phyloP scores from a whole-genome alignment of 2,888 invertebrate genomes.

The Heteromyza rotundicornis region DNA sequence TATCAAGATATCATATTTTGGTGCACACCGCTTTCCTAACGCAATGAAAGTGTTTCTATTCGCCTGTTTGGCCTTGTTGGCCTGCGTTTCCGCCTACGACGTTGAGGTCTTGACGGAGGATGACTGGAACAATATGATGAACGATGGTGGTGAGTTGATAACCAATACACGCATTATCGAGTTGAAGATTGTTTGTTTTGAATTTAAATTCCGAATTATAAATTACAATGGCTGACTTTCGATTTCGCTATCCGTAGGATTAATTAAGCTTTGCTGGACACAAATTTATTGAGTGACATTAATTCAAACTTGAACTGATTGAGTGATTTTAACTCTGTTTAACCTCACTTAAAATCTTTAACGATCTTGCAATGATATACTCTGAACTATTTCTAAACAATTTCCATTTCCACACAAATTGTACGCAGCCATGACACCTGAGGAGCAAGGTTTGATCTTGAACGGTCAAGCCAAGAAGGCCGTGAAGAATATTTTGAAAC shows the following conservation, averaged over 20 bases:
- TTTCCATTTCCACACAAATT: neutral
- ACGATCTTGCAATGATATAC: too few species aligned
- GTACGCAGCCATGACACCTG: constrained; percentile 37
- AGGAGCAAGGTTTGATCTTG: constrained; percentile 44
- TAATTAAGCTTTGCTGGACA: too few species aligned
- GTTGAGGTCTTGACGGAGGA: constrained; percentile 40
- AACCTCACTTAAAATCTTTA: neutral
- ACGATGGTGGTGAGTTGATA: constrained; percentile 40
- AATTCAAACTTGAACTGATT: neutral
- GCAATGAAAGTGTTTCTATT: constrained; percentile 38
- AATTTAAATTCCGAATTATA: too few species aligned
- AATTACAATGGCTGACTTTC: too few species aligned
- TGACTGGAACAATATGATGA: constrained; percentile 40
- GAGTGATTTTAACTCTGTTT: neutral
- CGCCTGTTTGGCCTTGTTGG: constrained; percentile 42
- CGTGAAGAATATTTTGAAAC: constrained; percentile 39
- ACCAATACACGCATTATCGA: too few species aligned
- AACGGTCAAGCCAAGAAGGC: constrained; percentile 49
- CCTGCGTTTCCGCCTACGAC: constrained; percentile 41
- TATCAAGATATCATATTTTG: constrained; percentile 23
- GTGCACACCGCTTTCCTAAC: constrained; percentile 8
- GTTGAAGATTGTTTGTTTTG: too few species aligned
- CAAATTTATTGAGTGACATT: too few species aligned
- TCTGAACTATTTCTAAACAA: too few species aligned
- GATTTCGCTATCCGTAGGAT: too few species aligned